Percentiles rank a stretch among this genome's conserved stretches.
Evolutionary conservation across 2,797 vertebrate species (phyloP).

Genomic region (Crypturellus tataupa): DNA sequence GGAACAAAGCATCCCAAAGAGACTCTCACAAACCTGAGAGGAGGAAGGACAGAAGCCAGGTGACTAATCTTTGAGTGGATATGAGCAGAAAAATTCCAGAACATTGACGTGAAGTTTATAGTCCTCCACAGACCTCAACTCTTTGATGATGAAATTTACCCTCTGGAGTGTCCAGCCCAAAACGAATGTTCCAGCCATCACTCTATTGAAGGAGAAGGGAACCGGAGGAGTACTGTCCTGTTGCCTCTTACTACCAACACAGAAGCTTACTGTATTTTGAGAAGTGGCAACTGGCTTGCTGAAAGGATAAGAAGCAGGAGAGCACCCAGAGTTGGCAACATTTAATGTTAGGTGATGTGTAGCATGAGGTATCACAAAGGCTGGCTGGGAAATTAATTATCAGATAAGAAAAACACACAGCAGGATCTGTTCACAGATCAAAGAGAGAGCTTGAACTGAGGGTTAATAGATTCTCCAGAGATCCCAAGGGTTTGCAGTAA

Average conservation of each 20-base stretch:
- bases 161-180: not conserved
- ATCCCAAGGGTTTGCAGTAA: constrained; percentile 53
- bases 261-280: not conserved
- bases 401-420: constrained; percentile 34
- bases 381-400: constrained; percentile 16
- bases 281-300: not conserved
- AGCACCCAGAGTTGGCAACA: not conserved
- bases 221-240: not conserved
- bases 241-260: not conserved
- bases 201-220: not conserved
- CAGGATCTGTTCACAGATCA: constrained; percentile 30
- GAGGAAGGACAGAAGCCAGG: not conserved
- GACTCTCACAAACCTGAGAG: not conserved
- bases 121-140: not conserved
- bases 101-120: not conserved
- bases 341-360: not conserved
- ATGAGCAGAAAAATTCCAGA: not conserved
- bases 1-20: not conserved
- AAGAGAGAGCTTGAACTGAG: constrained; percentile 52
- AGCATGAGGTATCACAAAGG: not conserved
- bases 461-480: constrained; percentile 58
- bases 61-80: not conserved
- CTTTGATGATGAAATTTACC: not conserved
- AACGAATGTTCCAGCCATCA: not conserved
- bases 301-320: not conserved